Base-by-base conservation (phyloP, 1,140 invertebrate genomes). In the Cydia splendana region DNA sequence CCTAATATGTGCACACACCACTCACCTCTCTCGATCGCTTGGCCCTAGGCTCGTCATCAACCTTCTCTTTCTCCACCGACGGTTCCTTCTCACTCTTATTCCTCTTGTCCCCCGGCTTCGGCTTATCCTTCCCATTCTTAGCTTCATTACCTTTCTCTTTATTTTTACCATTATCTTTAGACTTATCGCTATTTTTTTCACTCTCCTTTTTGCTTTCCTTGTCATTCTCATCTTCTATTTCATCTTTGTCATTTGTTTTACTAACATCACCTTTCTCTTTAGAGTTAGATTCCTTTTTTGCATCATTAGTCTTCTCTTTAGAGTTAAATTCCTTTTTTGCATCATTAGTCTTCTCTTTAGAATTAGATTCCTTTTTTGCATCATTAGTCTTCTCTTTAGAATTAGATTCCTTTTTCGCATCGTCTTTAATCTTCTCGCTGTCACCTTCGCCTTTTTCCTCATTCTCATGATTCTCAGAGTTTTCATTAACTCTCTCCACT, bases 21-120 rank as follows among this genome's bases (percentile, higher is more conserved):
- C 78, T 84, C 71, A 90, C 88, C 88, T 92, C 91, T 90, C 89
- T 89, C 82, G 87, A 84, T 81, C 88, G 80, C 78, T 91, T 92
- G 45, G 88, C 89, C 81, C 88, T 83, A 2, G 91, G 89, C 53
- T 92, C 91, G 34, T 86, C 20, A 18, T 86, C 83, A 4, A 83
- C 79, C 30, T 86, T 82, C 65, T 82, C 79, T 15, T 84, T 80
- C 38, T 84, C 80, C 48, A 80, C 75, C 51, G 78, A 74, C 5
- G 79, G 76, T n/a, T 78, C 76, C 1, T 82, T 80, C 24, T 86
- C 80, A 51, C 76, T 77, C 45, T 88, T 82, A 28, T 71, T 75
- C 24, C 74, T 78, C 34, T 77, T 73, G 6, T 80, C 74, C 13
- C 74, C 65, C 18, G 71, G 18, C 78, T 81, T 10, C 65, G 74